Conservation (phyloP, 2,113 vertebrate genomes). For the Gallinago jamesoni region DNA sequence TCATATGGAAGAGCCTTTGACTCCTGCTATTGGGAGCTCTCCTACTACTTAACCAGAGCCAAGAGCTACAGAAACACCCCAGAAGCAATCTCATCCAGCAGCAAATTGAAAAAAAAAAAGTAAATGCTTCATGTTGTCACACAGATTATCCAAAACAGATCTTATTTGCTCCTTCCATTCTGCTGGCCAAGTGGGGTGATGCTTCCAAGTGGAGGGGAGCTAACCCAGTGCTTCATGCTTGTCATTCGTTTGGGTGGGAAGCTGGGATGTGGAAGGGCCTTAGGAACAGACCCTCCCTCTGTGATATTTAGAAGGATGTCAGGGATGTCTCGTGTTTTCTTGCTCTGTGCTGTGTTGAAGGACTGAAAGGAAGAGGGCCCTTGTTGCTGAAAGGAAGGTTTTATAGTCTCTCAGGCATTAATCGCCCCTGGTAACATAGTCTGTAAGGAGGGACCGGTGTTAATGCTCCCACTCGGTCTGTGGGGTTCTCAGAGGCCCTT, state of each 20-base stretch:
- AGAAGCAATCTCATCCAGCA: background rate
- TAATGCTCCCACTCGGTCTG: background rate
- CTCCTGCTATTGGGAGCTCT: background rate
- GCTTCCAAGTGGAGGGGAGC: background rate
- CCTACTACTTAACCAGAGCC: background rate
- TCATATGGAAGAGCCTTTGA: background rate
- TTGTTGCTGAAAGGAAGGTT: background rate
- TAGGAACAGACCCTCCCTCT: background rate
- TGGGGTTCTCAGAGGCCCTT: fast-evolving
- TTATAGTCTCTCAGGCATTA: background rate
- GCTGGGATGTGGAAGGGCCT: background rate
- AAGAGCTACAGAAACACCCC: background rate
- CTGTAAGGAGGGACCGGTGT: background rate
- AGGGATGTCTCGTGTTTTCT: background rate
- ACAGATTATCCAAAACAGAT: background rate
- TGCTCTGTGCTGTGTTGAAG: background rate
- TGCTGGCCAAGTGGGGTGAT: background rate
- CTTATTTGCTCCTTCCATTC: background rate
- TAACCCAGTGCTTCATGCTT: background rate
- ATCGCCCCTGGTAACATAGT: fast-evolving
- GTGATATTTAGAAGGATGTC: background rate
- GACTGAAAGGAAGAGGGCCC: background rate
- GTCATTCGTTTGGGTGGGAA: background rate
- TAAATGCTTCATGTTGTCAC: background rate
- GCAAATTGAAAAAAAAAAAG: background rate